These are phyloP conservation scores for Astur gentilis DNA, from an alignment of 2,113 vertebrate genomes.

Conservation along the genomic window DNA sequence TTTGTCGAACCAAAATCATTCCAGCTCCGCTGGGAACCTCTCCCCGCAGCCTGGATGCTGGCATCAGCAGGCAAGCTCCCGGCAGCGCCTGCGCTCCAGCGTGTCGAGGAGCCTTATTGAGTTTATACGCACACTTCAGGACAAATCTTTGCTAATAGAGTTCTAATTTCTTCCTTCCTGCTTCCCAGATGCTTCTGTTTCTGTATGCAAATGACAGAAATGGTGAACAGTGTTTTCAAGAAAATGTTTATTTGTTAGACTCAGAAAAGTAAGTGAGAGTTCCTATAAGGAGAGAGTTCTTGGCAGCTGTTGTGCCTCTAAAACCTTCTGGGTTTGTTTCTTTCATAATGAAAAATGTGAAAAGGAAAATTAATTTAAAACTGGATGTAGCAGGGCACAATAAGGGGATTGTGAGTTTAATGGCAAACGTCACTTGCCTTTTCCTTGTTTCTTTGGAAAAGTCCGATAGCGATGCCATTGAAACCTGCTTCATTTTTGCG, in stretches of 20 bases:
- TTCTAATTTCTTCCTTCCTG: conserved; percentile 49
- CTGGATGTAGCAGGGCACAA: neutral
- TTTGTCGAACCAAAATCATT: neutral
- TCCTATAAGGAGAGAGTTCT: neutral
- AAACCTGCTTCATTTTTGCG: rapidly evolving
- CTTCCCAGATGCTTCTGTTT: conserved; percentile 33
- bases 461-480: rapidly evolving
- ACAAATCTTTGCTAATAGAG: conserved; percentile 37
- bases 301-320: neutral
- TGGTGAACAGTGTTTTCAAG: neutral
- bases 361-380: neutral
- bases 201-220: neutral
- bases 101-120: rapidly evolving
- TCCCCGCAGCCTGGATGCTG: neutral
- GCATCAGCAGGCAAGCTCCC: neutral
- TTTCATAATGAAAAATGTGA: neutral
- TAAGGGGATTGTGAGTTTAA: neutral
- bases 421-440: neutral
- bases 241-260: neutral
- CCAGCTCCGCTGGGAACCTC: neutral
- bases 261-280: neutral
- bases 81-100: rapidly evolving
- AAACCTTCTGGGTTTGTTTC: neutral
- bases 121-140: neutral
- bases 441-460: neutral